Evolutionary conservation across 1,140 invertebrate genomes (phyloP), one percentile per base, ranked within the genome.

Genomic region (Copidosoma floridanum): DNA sequence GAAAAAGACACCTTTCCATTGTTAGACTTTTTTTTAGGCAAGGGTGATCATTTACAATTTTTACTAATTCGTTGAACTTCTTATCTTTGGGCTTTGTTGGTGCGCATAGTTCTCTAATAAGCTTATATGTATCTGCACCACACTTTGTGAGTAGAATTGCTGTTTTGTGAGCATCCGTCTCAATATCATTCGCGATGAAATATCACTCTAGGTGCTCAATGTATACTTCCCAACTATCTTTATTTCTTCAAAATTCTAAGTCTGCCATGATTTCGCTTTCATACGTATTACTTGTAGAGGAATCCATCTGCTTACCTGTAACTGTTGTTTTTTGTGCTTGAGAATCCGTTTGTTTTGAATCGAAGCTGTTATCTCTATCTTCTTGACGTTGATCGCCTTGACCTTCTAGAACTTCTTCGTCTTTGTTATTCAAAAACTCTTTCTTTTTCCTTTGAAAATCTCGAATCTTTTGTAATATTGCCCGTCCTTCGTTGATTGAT

Each of bases 1-100:
- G 63, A 47, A 74, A 71, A n/a, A 70, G 63, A 32, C 71, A 71
- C 51, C 68, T 26, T 54, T 73, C 72, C 11, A 71, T 69, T 27
- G 66, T 64, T 41, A 68, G 65, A 6, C 66, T 72, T 12, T 67
- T 52, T 38, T 67, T 62, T 6, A 70, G 72, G 51, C 73, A 54
- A 18, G 71, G 50, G 37, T 72, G 67, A 2, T 71, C 52, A 11
- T 44, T 57, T 23, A 71, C 57, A 2, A 71, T 21, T 41, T 55
- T 57, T 26, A 71, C 64, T 21, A 72, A 43, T 35, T 68, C 64
- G 1, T 12, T 56, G 29, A 32, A 32, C 12, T 6, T 65, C 44
- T 68, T 70, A 4, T 64, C 46, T 55, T 68, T 67, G 5, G 70
- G 72, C 32, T 69, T 66, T 0, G 40, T 26, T 18, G 70, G 69